These are phyloP conservation scores for Xenopus petersii DNA, from an alignment of 2,797 vertebrate genomes.

Conservation along the genomic window DNA sequence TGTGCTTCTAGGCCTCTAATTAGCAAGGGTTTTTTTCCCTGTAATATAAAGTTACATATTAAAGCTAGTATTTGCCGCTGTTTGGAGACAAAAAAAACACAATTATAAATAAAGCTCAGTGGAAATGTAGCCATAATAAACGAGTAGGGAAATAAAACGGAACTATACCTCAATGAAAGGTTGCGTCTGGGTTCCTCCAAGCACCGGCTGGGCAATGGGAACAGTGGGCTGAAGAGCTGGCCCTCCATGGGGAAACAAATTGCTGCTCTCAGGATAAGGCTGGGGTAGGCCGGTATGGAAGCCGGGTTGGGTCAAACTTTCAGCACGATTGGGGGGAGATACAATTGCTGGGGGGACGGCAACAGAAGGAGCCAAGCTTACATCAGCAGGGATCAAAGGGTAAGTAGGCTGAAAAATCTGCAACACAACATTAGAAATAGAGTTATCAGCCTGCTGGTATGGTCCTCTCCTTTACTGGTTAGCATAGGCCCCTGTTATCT, in stretches of 20 bases:
- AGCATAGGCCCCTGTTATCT: no score
- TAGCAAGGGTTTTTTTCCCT: no score
- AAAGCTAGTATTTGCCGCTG: no score
- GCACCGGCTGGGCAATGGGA: conserved; percentile 63
- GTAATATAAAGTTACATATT: no score
- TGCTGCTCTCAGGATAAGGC: conserved; percentile 65
- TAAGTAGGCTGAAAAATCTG: conserved; percentile 67
- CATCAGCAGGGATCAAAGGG: conserved; percentile 65
- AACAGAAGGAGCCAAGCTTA: conserved; percentile 60
- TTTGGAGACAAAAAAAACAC: no score
- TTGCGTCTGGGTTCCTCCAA: conserved; percentile 64
- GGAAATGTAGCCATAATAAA: no score
- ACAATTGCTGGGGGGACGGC: conserved; percentile 66
- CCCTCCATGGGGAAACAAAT: conserved; percentile 62
- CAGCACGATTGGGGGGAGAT: conserved; percentile 67
- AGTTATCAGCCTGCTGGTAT: no score
- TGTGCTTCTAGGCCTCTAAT: no score
- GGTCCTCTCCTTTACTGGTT: no score
- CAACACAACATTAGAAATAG: conserved; percentile 20
- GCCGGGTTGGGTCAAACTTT: conserved; percentile 63
- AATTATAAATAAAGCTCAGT: no score
- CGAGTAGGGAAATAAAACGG: conserved; percentile 34
- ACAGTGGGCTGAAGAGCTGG: conserved; percentile 63
- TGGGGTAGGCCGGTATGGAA: conserved; percentile 59
- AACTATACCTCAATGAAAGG: conserved; percentile 65